Percentiles rank a stretch among this genome's conserved stretches.
phyloP scores from a whole-genome alignment of 2,113 vertebrate genomes.

The Phoenicopterus ruber region DNA sequence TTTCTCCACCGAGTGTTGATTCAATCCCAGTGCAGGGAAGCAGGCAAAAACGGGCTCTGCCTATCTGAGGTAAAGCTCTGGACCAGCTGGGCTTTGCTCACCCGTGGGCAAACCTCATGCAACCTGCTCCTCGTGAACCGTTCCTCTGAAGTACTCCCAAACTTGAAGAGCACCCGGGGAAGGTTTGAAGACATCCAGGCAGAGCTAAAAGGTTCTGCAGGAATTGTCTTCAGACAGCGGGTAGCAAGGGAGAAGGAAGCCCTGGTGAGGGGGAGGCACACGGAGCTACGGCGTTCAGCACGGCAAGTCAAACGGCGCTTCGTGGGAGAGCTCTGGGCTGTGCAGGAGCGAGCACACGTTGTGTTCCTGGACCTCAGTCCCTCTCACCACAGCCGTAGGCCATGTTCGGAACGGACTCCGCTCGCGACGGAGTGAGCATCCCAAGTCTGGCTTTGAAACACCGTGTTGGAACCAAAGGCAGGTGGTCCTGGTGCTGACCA shows the following conservation, averaged over 20 bases:
- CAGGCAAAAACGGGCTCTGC: neutral
- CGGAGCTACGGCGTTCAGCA: neutral
- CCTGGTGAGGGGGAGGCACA: too few species aligned
- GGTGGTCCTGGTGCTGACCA: too few species aligned
- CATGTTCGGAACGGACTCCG: neutral
- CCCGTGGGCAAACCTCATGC: neutral
- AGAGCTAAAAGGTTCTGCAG: neutral
- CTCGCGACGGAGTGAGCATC: rapidly evolving
- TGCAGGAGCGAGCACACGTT: neutral
- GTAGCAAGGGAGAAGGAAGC: neutral
- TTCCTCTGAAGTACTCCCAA: neutral
- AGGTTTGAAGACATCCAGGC: neutral
- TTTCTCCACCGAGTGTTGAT: neutral
- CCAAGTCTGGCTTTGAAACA: neutral
- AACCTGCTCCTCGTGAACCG: rapidly evolving
- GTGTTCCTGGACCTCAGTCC: neutral
- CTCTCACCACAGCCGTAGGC: neutral
- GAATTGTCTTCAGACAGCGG: neutral
- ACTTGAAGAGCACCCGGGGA: neutral
- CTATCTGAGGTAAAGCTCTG: neutral
- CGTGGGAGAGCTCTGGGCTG: neutral
- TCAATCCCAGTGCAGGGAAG: neutral
- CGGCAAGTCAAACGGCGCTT: neutral
- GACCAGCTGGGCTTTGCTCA: neutral
- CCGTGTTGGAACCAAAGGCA: neutral